These are phyloP conservation scores for Eilema caniola DNA, from an alignment of 2,888 invertebrate species.

Conservation along the genomic window DNA sequence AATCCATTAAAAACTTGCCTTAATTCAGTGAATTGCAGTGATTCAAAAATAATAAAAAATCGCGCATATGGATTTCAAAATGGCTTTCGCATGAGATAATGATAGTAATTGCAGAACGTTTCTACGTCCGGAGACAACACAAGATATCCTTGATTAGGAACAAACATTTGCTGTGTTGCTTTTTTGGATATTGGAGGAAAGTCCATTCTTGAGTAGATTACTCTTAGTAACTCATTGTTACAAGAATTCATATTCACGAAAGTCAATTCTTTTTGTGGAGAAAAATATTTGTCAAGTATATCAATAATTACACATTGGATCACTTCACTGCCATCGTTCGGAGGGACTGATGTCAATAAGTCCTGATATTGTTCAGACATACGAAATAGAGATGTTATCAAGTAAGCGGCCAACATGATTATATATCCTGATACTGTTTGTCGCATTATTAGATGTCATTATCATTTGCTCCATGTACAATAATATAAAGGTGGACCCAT, in stretches of 20 bases:
- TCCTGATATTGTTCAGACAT: slow-evolving; percentile 1
- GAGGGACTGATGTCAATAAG: background rate
- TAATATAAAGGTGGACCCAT: slow-evolving; percentile 1
- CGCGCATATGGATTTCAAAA: slow-evolving; percentile 63
- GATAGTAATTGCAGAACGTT: slow-evolving; percentile 20
- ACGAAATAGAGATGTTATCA: background rate
- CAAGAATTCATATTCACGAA: slow-evolving; percentile 30
- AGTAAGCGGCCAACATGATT: background rate
- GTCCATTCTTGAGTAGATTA: slow-evolving; percentile 20
- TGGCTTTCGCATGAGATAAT: slow-evolving; percentile 44
- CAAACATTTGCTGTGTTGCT: slow-evolving; percentile 14
- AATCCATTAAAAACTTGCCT: slow-evolving; percentile 59
- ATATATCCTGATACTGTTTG: background rate
- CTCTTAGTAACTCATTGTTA: slow-evolving; percentile 28
- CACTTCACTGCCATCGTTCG: background rate
- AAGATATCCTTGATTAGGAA: slow-evolving; percentile 42
- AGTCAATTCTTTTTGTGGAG: slow-evolving; percentile 33
- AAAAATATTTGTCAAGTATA: slow-evolving; percentile 34
- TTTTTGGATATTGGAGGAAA: slow-evolving; percentile 26
- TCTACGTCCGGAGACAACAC: background rate
- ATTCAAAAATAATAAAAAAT: slow-evolving; percentile 58
- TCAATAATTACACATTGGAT: slow-evolving; percentile 27
- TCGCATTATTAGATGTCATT: background rate
- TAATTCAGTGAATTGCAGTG: slow-evolving; percentile 41
- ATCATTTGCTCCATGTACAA: background rate